Percentiles rank a stretch among this genome's conserved stretches.
Conservation (phyloP, 2,113 vertebrate species). For the Litocranius walleri region DNA sequence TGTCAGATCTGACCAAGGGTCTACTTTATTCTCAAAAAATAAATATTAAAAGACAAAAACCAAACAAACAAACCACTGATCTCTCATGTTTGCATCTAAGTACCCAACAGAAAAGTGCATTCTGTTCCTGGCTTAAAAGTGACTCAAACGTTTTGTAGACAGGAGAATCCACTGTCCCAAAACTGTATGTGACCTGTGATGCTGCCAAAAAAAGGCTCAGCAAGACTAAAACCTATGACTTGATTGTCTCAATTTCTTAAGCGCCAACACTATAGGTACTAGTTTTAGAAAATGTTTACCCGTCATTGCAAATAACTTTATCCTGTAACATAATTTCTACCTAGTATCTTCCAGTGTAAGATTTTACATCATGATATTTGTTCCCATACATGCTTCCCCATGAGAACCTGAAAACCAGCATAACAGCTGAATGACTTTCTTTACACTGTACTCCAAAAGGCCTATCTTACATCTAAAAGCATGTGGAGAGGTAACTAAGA, state of each 20-base stretch:
- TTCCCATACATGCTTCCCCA: background rate
- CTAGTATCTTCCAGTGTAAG: background rate
- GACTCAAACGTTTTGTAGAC: background rate
- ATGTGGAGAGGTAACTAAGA: background rate
- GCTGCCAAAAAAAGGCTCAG: background rate
- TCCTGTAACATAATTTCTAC: background rate
- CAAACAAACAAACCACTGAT: background rate
- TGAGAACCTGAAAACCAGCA: background rate
- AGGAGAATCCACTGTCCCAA: background rate
- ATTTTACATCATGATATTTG: background rate
- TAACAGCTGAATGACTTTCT: background rate
- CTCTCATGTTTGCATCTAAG: background rate
- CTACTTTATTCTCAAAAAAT: conserved; percentile 12
- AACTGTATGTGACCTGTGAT: background rate
- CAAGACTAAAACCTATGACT: background rate
- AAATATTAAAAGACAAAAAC: background rate
- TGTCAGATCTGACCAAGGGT: background rate
- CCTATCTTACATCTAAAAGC: background rate
- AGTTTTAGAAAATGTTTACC: background rate
- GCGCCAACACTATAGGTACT: background rate
- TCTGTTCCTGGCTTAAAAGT: background rate
- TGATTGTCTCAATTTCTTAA: background rate
- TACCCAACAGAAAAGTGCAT: background rate
- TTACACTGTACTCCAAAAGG: background rate
- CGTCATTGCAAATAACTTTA: background rate